Evolutionary conservation across 2,797 vertebrate species (phyloP), one percentile per base, ranked within the genome.

Genomic region (Champsocephalus esox): DNA sequence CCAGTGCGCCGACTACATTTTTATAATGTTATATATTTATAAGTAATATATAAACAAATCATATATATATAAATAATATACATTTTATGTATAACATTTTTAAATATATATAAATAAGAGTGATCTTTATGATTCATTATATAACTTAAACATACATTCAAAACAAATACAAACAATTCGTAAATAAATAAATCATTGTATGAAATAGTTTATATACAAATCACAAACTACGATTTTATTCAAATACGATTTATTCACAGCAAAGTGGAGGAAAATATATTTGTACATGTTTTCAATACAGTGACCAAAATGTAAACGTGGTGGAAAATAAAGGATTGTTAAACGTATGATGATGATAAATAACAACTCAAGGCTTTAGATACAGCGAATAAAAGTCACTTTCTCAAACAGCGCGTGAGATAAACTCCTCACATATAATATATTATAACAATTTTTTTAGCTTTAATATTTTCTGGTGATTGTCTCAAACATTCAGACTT

Each of bases 211-310:
- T 28, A 28, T 28, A 5, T 28, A 5, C 28, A 28, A 28, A 28
- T 38, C 34, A 38, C 7, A 38, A 38, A 38, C 34, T 38, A 38
- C 34, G 34, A 62, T 66, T 75, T 82, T 74, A 81, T 73, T 81
- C 13, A 82, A 73, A 73, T 58, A 46, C 38, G 19, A 63, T 91
- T 92, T 91, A 89, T 89, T 94, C 89, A 94, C 89, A 91, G 86
- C 88, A 92, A 83, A 84, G 82, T 78, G 77, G 66, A 86, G 82
- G 70, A 90, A 93, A 90, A 90, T 76, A 79, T 77, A 82, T 49
- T 32, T 83, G 79, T 87, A 77, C 70, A 83, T 73, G 75, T 87
- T 83, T 80, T 79, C 44, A 85, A 82, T 75, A 90, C 84, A 84
- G 84, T 62, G 81, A 78, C 54, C 83, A 84, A 87, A 88, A 88